Base-by-base conservation (phyloP, 2,888 invertebrate species). In the Epiblema foenella region DNA sequence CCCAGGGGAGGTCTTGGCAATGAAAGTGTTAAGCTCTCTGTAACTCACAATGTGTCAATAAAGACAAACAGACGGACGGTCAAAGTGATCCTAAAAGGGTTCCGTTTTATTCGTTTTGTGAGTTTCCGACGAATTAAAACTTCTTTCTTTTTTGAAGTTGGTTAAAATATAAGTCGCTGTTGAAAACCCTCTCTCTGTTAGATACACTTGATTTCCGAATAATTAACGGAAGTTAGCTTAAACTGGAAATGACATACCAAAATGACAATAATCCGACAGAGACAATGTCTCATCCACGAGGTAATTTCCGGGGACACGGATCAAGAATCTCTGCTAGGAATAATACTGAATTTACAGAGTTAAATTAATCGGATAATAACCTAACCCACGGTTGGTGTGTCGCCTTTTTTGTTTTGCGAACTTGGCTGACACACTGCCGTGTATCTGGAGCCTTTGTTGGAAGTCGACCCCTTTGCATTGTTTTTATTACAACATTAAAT, bases 221-320 rank as follows among this genome's bases (percentile, higher is more conserved):
- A 89, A 89, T 89, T 87, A 88, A 85, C 85, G 86, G 86, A 88
- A 86, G 84, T 89, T 89, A 88, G 86, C 84, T 80, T 83, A 81
- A 84, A 85, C 78, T 85, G 91, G 90, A 91, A 89, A 90, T 89
- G 88, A 87, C 85, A 87, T 86, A 84, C 85, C 83, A 85, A 88
- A 88, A 88, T 83, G 87, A 87, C 89, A 88, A 88, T 88, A 88
- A 88, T 89, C 85, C 84, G 74, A 83, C 83, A 78, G 81, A 88
- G 87, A 89, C 89, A 90, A 85, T 88, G 89, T 88, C 83, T 83
- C 81, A 79, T 81, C 86, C 83, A 84, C 81, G 78, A 86, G 80
- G 85, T 84, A 91, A 91, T 91, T 90, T 91, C 91, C 91, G 87
- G 82, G 73, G 79, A 79, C 80, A 82, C 74, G 79, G 81, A 83